A percentile compares a stretch with the other conserved stretches of the same genome.
Evolutionary conservation across 2,888 invertebrate genomes (phyloP).

Genomic region (Xestia sexstrigata): DNA sequence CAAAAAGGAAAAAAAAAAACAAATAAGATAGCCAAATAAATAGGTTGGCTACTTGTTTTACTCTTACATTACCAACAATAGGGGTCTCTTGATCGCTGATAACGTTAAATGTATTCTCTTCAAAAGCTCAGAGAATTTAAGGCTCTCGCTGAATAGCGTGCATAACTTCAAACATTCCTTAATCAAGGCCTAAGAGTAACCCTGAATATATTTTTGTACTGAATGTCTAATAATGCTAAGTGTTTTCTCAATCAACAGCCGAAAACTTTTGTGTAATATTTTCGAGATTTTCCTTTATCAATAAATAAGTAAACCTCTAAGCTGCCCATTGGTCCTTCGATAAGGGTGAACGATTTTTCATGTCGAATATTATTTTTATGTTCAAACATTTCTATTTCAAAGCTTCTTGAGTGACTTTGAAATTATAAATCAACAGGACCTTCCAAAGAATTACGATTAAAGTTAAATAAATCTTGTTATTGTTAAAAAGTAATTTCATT

Average conservation of each 20-base stretch:
- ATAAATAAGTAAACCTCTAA: constrained; percentile 28
- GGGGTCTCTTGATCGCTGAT: constrained; percentile 17
- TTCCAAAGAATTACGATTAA: background rate
- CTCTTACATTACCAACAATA: constrained; percentile 11
- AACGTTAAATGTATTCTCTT: constrained; percentile 17
- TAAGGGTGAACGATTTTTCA: constrained; percentile 30
- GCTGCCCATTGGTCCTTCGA: constrained; percentile 5
- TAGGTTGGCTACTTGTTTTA: constrained; percentile 7
- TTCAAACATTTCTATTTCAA: constrained; percentile 5
- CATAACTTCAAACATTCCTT: constrained; percentile 38
- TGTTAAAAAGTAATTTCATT: constrained; percentile 13
- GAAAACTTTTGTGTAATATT: constrained; percentile 23
- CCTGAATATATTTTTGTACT: constrained; percentile 33
- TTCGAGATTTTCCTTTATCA: constrained; percentile 19
- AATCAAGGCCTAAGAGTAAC: constrained; percentile 29
- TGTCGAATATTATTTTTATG: constrained; percentile 7
- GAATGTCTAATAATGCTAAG: constrained; percentile 40
- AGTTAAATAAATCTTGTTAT: background rate
- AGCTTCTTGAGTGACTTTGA: constrained; percentile 4
- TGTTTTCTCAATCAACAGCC: constrained; percentile 40
- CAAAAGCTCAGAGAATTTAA: constrained; percentile 35
- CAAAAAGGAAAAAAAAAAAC: background rate
- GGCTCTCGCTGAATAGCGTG: constrained; percentile 17
- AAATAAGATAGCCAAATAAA: constrained; percentile 1
- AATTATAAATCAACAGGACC: background rate